A percentile compares a stretch with the other conserved stretches of the same genome.
Conservation (phyloP, 1,140 invertebrate genomes). For the Cephus cinctus region DNA sequence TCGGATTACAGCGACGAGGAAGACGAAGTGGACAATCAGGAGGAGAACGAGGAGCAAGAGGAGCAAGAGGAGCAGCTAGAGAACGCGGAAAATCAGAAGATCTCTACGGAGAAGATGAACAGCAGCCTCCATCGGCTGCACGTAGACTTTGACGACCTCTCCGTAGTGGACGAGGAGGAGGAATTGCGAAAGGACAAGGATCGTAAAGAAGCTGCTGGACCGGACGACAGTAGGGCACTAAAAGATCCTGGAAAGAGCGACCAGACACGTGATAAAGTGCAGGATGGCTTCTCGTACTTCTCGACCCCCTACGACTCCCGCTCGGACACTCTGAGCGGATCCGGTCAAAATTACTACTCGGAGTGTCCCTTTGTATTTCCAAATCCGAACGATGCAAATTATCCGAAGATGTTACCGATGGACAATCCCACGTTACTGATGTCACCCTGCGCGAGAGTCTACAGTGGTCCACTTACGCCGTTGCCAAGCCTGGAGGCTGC, state of each 20-base stretch:
- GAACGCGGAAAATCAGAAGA: constrained; percentile 46
- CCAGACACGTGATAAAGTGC: constrained; percentile 16
- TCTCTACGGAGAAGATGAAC: constrained; percentile 41
- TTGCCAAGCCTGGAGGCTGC: constrained; percentile 3
- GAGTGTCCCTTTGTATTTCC: constrained; percentile 44
- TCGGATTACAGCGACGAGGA: constrained; percentile 34
- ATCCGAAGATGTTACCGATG: constrained; percentile 8
- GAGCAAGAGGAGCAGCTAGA: constrained; percentile 40
- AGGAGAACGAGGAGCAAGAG: constrained; percentile 18
- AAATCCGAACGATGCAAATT: constrained; percentile 22
- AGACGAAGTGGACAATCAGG: constrained; percentile 14
- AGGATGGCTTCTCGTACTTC: constrained; percentile 28
- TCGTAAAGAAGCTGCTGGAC: constrained; percentile 15
- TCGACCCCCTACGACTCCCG: constrained; percentile 21
- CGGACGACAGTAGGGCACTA: constrained; percentile 7
- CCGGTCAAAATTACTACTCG: constrained; percentile 22
- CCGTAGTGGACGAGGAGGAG: constrained; percentile 72
- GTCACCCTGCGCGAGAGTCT: constrained; percentile 30
- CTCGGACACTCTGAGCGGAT: constrained; percentile 1
- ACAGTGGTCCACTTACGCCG: constrained; percentile 23
- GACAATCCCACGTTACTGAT: constrained; percentile 16
- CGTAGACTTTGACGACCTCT: constrained; percentile 72
- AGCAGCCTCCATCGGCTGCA: constrained; percentile 43
- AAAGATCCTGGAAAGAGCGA: constrained; percentile 3
- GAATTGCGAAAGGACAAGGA: constrained; percentile 42